Base-by-base conservation (phyloP, 2,888 invertebrate genomes). In the Philopedon plagiatum region DNA sequence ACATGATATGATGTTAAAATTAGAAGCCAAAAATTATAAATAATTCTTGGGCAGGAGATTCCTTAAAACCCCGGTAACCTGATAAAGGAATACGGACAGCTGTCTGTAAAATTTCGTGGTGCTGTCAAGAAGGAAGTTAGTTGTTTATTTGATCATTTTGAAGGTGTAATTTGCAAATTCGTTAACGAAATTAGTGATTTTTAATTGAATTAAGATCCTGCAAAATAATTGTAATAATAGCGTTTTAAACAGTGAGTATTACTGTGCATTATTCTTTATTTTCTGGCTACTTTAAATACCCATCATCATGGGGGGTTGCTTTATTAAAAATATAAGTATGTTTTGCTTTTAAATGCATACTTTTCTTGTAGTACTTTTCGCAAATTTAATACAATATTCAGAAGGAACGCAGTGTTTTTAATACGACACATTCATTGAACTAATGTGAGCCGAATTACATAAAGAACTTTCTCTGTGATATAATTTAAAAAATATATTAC, bases 381-480 rank as follows among this genome's bases (percentile, higher is more conserved):
- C n/a, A 32, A 54, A 54, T 32, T 3, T 1, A 15, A 54, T 29
- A 1, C 13, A 2, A 15, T 54, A 26, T 49, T 49, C 1, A 13
- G 29, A 46, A 46, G n/a, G 21, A n/a, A 11, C n/a, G 11, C n/a
- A 44, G 9, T 23, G 21, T 0, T 46, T n/a, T 46, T 23, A 2
- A 23, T 1, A 3, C 5, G n/a, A n/a, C 23, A 1, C 8, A 46
- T 9, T n/a, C 21, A n/a, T 39, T 62, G 39, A 37, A 39, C 21
- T 21, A 21, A 2, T 21, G 13, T 19, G 37, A 11, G 21, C 15
- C 23, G 26, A 60, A 26, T 60, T 62, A 62, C 62, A 62, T 62
- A 62, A 62, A 62, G 18, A 62, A 46, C 62, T 62, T 62, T 62
- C 62, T 62, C 62, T 62, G 49, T 39, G 60, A 60, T 41, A 29